Percentiles rank a stretch among this genome's conserved stretches.
Conservation (phyloP, 2,113 vertebrate genomes). For the Miniopterus natalensis region DNA sequence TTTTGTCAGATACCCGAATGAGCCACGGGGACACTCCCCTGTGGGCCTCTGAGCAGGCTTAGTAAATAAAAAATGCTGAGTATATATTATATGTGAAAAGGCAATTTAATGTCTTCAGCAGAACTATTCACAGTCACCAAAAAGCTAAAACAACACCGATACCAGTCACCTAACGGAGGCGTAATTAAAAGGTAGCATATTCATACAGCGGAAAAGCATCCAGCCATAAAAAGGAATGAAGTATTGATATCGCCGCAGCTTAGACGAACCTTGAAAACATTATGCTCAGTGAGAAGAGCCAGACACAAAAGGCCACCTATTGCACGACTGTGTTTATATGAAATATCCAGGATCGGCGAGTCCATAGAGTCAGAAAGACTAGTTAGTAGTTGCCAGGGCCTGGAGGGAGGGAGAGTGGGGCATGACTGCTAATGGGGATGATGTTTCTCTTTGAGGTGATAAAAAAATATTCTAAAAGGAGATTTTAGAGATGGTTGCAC, state of each 20-base stretch:
- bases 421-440: background rate
- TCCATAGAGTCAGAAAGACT: background rate
- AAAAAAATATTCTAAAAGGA: background rate
- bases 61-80: background rate
- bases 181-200: background rate
- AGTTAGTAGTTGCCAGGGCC: background rate
- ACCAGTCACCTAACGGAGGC: background rate
- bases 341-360: background rate
- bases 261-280: background rate
- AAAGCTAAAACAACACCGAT: background rate
- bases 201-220: background rate
- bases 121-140: background rate
- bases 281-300: background rate
- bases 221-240: background rate
- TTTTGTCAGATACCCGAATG: background rate
- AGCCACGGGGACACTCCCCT: background rate
- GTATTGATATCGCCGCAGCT: background rate
- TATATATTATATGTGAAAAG: background rate
- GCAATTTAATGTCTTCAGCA: background rate
- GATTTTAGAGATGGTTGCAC: background rate
- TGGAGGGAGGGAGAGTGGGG: background rate
- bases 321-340: background rate
- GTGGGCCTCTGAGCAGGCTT: background rate
- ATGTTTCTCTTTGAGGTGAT: background rate
- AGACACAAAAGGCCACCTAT: background rate